Evolutionary conservation across 2,113 vertebrate genomes (phyloP).

Genomic region (Boulengeromyrus knoepffleri): DNA sequence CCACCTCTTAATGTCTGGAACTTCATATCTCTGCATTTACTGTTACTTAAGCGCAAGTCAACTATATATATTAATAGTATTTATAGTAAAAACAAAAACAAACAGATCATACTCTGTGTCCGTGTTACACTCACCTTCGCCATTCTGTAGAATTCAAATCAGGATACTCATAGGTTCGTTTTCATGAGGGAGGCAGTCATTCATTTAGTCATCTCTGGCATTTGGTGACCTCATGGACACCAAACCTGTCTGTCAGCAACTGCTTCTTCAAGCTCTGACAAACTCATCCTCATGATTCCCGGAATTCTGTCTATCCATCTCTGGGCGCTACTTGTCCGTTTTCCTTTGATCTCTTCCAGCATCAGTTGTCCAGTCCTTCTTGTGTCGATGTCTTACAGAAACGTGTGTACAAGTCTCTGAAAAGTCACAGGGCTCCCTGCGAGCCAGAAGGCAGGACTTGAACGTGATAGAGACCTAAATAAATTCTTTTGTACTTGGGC

Average conservation of each 20-base stretch:
- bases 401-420: not conserved
- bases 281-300: not conserved
- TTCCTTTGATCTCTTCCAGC: not conserved
- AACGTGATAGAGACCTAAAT: not conserved
- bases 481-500: not conserved
- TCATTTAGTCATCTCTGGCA: not conserved
- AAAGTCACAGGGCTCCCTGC: not conserved
- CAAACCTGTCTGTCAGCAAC: not conserved
- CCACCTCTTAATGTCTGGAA: not conserved
- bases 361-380: not conserved
- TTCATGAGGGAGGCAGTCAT: not conserved
- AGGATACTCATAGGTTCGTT: not conserved
- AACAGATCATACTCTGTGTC: not conserved
- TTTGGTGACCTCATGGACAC: not conserved
- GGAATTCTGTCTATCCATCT: not conserved
- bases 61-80: not conserved
- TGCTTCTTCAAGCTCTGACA: not conserved
- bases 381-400: not conserved
- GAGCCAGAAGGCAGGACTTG: not conserved
- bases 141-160: not conserved
- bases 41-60: not conserved
- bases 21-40: not conserved
- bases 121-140: not conserved
- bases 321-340: not conserved
- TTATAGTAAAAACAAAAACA: not conserved